Evolutionary conservation across 2,797 vertebrate species (phyloP).

Genomic region (Falco columbarius): DNA sequence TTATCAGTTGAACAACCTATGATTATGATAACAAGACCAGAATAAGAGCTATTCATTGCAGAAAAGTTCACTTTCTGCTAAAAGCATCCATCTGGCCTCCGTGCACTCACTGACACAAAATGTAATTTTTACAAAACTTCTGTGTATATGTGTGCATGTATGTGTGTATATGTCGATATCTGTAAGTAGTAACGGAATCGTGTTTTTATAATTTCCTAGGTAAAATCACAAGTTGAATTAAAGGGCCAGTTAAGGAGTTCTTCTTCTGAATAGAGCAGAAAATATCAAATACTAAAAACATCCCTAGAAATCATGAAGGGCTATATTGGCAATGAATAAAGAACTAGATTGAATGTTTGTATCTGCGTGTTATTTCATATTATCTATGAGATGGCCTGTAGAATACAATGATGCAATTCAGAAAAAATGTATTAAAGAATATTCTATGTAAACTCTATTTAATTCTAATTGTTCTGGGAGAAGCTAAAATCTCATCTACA

Average conservation of each 20-base stretch:
- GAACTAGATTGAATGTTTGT: not conserved
- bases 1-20: not conserved
- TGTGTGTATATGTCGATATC: not conserved
- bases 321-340: not conserved
- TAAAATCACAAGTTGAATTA: not conserved
- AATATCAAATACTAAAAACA: not conserved
- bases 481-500: not conserved
- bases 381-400: not conserved
- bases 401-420: not conserved
- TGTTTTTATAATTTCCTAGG: not conserved
- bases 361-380: not conserved
- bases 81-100: not conserved
- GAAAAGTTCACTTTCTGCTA: not conserved
- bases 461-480: not conserved
- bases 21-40: not conserved
- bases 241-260: not conserved
- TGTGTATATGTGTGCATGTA: not conserved
- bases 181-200: not conserved
- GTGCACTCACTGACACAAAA: not conserved
- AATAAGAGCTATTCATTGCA: not conserved
- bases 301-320: not conserved
- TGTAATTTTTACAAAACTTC: not conserved
- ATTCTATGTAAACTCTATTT: not conserved
- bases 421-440: slow-evolving; percentile 24
- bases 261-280: not conserved